Base-by-base conservation (phyloP, 1,140 invertebrate species). In the Dreissena polymorpha region DNA sequence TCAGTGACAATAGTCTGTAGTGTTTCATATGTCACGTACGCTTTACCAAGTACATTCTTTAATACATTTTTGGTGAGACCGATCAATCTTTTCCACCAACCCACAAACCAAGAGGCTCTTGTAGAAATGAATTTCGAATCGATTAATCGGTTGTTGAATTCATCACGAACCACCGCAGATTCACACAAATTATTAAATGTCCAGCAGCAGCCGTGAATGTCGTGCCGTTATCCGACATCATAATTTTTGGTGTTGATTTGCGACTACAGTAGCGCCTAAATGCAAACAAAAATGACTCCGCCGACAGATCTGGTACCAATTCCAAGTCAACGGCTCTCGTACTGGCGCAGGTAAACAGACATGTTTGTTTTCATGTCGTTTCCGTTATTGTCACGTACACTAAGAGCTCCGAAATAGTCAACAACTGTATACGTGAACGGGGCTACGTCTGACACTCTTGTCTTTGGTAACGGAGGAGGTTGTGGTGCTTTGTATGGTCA, bases 31-130 rank as follows among this genome's bases (percentile, higher is more conserved):
- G 53, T 75, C 0, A 90, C 25, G 64, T 73, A 84, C n/a, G 65
- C 29, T n/a, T 67, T 70, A 18, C 86, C 89, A 5, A 89, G 51
- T 13, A 81, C 67, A 76, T 94, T 93, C 12, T 91, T 68, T 10
- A 93, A 39, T 0, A 90, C 51, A 70, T 13, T 85, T 63, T 85
- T 91, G 89, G 23, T 67, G 7, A 86, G 23, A 49, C 85, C 79
- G 14, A 94, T 87, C n/a, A 94, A 50, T 10, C 93, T 67, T 77
- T 94, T 91, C 81, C 88, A 92, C 21, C 88, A 91, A 25, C 93
- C 93, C 29, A 93, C 92, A 89, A 91, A 92, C 92, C 93, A 94
- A 18, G 93, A 85, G 10, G 92, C 88, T 39, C 84, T 82, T 12
- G 89, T 65, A 53, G 10, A 25, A 53, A 82, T 84, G 64, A 60